Evolutionary conservation across 2,797 vertebrate species (phyloP).

Genomic region (Tauraco hartlaubi): DNA sequence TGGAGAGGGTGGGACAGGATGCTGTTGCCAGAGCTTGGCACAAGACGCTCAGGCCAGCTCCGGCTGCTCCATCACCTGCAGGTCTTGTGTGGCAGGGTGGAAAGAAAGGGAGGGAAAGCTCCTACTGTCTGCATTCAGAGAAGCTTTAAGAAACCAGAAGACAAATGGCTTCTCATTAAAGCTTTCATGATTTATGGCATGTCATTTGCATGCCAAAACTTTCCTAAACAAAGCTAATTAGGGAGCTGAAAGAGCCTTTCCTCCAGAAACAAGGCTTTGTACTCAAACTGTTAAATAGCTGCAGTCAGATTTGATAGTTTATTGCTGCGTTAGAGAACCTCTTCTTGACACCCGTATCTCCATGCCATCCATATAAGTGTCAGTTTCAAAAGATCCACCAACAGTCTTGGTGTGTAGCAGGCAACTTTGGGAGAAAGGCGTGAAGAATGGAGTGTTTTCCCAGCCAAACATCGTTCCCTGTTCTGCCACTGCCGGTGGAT

Average conservation of each 20-base stretch:
- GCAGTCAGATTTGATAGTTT: constrained; percentile 36
- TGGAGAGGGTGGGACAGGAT: background rate
- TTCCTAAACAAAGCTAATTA: constrained; percentile 67
- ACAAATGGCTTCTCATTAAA: constrained; percentile 70
- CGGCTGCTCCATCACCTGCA: constrained; percentile 9
- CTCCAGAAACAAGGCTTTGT: constrained; percentile 45
- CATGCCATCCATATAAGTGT: background rate
- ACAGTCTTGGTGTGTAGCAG: background rate
- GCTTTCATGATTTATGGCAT: constrained; percentile 58
- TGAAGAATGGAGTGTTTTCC: constrained; percentile 20
- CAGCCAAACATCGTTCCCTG: background rate
- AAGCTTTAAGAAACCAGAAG: constrained; percentile 49
- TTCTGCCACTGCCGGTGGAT: background rate
- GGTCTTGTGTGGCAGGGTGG: background rate
- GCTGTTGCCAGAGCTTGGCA: background rate
- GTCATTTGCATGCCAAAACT: constrained; percentile 75
- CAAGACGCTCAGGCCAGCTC: background rate
- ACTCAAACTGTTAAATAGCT: constrained; percentile 40
- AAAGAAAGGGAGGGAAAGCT: constrained; percentile 26
- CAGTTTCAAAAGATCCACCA: constrained; percentile 12
- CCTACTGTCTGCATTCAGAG: constrained; percentile 33
- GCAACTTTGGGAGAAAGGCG: background rate
- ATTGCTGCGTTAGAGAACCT: constrained; percentile 4
- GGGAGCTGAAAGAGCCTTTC: constrained; percentile 63
- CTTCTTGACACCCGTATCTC: constrained; percentile 10